A percentile compares a stretch with the other conserved stretches of the same genome.
Conservation (phyloP, 2,888 invertebrate species). For the Synergus umbraculus region DNA sequence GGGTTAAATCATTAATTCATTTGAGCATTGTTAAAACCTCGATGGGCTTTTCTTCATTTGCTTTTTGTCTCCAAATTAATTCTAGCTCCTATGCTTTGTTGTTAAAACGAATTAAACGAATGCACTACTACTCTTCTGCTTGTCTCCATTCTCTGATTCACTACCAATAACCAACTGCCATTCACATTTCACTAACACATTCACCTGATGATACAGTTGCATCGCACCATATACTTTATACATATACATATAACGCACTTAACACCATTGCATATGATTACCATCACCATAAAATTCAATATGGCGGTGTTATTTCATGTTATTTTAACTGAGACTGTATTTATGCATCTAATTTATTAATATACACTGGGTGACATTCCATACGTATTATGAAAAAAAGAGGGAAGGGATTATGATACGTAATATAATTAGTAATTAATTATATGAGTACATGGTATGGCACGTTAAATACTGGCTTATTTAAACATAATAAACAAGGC, state of each 20-base stretch:
- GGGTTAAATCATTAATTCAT: neutral
- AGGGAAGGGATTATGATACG: neutral
- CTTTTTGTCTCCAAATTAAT: slow-evolving; percentile 3
- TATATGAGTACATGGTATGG: neutral
- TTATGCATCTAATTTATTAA: too few relatives aligned
- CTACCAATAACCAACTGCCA: slow-evolving; percentile 11
- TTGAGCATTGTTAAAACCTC: neutral
- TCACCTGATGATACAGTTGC: neutral
- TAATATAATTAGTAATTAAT: slow-evolving; percentile 35
- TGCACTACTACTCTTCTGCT: too few relatives aligned
- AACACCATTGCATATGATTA: neutral
- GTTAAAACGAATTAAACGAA: neutral
- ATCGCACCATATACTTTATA: too few relatives aligned
- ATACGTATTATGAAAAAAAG: slow-evolving; percentile 9
- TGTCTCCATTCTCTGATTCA: slow-evolving; percentile 4
- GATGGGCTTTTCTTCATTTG: neutral
- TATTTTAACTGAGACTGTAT: neutral
- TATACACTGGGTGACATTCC: slow-evolving; percentile 5
- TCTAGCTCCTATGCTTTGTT: neutral
- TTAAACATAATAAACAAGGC: slow-evolving; percentile 3
- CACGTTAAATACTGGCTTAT: slow-evolving; percentile 1
- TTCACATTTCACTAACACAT: slow-evolving; percentile 16
- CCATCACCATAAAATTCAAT: slow-evolving; percentile 10
- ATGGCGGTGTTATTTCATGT: slow-evolving; percentile 23
- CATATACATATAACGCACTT: neutral